These are phyloP conservation scores for Actinemys pallida DNA, from an alignment of 2,113 vertebrate species.

Conservation along the genomic window DNA sequence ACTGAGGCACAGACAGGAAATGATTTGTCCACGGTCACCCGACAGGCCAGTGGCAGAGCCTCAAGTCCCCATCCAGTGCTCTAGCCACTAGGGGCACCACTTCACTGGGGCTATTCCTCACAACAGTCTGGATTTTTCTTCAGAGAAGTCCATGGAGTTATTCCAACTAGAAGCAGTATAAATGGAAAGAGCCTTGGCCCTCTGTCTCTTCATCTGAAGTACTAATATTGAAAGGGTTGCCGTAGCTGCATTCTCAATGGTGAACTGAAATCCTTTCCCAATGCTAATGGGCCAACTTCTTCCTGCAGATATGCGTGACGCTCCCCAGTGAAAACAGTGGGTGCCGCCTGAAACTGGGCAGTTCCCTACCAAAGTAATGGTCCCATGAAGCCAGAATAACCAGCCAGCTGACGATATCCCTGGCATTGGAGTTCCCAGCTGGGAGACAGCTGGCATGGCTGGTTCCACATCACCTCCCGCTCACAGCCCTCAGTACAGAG, in stretches of 20 bases:
- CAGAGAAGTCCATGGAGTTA: background rate
- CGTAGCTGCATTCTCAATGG: background rate
- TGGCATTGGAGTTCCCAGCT: background rate
- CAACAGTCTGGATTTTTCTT: no score
- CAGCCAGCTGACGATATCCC: background rate
- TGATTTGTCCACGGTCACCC: background rate
- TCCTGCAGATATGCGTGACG: background rate
- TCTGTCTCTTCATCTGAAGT: background rate
- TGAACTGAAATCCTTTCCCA: background rate
- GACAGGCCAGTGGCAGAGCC: background rate
- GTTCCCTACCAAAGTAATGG: background rate
- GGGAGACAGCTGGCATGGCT: no score
- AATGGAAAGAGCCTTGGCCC: background rate
- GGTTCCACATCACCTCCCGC: background rate
- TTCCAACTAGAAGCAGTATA: background rate
- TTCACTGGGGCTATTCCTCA: background rate
- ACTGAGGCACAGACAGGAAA: background rate
- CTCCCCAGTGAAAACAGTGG: background rate
- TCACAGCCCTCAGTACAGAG: no score
- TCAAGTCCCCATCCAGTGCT: background rate
- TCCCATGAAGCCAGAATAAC: background rate
- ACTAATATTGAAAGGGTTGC: background rate
- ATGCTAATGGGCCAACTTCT: background rate
- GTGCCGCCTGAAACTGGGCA: background rate
- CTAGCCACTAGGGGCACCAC: background rate